phyloP scores from a whole-genome alignment of 2,888 invertebrate genomes.

The Protula sp. region DNA sequence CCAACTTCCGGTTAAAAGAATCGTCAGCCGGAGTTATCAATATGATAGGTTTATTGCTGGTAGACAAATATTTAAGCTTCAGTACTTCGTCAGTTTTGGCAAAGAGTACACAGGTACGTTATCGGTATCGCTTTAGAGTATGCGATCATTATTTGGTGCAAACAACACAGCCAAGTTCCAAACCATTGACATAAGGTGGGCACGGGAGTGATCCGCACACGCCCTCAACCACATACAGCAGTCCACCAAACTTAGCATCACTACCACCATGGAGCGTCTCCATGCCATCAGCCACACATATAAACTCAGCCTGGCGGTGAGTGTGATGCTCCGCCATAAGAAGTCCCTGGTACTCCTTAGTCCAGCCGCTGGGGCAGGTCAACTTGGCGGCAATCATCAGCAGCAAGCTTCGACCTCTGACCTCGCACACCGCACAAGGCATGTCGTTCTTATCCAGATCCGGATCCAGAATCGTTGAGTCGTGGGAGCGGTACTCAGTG shows the following conservation, averaged over 20 bases:
- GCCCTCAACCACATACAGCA: background rate
- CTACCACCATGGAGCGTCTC: background rate
- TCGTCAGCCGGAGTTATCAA: too few species aligned
- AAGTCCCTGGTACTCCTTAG: slow-evolving; percentile 25
- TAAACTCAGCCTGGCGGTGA: background rate
- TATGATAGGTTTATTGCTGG: too few species aligned
- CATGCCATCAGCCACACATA: background rate
- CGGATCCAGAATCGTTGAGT: too few species aligned
- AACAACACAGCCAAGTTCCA: background rate
- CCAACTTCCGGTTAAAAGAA: too few species aligned
- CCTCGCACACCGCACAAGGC: slow-evolving; percentile 23
- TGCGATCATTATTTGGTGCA: slow-evolving; percentile 1
- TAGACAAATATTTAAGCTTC: too few species aligned
- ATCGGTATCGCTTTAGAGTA: too few species aligned
- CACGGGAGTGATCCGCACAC: background rate
- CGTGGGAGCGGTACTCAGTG: too few species aligned
- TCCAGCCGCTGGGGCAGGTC: slow-evolving; percentile 25
- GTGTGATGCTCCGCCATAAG: slow-evolving; percentile 13
- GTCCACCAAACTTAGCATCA: background rate
- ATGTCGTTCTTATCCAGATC: slow-evolving; percentile 12
- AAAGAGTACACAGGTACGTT: too few species aligned
- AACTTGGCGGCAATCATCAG: slow-evolving; percentile 23
- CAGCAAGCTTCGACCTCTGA: slow-evolving; percentile 1
- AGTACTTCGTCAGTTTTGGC: too few species aligned
- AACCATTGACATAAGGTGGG: background rate